Conservation (phyloP, 2,888 invertebrate genomes). For the Fragum whitleyi region DNA sequence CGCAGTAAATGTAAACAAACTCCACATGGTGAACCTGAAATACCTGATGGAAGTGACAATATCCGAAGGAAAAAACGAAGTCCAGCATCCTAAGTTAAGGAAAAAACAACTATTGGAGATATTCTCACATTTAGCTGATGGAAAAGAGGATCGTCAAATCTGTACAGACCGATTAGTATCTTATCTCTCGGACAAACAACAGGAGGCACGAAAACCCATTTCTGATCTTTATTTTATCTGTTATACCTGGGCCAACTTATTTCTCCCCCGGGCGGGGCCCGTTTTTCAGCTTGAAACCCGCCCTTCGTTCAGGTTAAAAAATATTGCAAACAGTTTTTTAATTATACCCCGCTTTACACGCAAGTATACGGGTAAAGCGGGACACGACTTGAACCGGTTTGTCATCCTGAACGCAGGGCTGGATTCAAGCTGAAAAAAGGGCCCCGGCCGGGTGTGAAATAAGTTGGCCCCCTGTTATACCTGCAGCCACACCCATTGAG, state of each 20-base stretch:
- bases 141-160: neutral
- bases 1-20: slow-evolving; percentile 25
- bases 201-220: slow-evolving; percentile 18
- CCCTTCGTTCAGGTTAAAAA: too few relatives aligned
- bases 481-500: too few relatives aligned
- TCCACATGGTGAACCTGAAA: slow-evolving; percentile 31
- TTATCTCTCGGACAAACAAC: neutral
- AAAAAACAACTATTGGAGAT: neutral
- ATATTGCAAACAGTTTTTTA: too few relatives aligned
- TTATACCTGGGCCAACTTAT: neutral
- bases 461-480: too few relatives aligned
- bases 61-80: neutral
- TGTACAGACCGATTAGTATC: slow-evolving; percentile 8
- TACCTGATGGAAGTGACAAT: neutral
- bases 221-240: neutral
- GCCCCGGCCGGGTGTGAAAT: too few relatives aligned
- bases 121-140: slow-evolving; percentile 11
- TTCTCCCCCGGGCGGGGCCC: too few relatives aligned
- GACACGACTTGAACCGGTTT: too few relatives aligned
- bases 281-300: too few relatives aligned
- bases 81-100: slow-evolving; percentile 17
- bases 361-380: too few relatives aligned
- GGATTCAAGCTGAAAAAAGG: too few relatives aligned
- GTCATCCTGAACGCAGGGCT: too few relatives aligned
- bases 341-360: too few relatives aligned